Conservation (phyloP, 2,888 invertebrate genomes). For the Strigamia crassipes region DNA sequence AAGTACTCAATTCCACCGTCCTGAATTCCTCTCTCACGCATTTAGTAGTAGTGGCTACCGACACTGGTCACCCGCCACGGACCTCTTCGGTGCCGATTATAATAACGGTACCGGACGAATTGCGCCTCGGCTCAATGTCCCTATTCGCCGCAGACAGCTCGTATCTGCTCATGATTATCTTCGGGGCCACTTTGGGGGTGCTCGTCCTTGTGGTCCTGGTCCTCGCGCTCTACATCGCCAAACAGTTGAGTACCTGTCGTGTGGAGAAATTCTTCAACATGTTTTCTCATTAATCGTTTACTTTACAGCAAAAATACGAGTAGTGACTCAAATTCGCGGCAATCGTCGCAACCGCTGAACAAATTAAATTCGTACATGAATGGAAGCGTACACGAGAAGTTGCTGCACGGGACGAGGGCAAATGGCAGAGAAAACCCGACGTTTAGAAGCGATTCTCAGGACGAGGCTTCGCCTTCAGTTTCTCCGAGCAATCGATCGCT, state of each 20-base stretch:
- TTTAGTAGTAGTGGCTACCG: constrained; percentile 79
- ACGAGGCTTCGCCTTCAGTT: not conserved
- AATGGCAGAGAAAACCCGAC: constrained; percentile 53
- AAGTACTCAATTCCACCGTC: constrained; percentile 54
- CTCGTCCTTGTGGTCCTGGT: constrained; percentile 76
- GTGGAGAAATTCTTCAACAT: not conserved
- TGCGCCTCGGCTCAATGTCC: constrained; percentile 52
- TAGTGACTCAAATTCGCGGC: not conserved
- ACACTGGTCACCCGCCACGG: constrained; percentile 80
- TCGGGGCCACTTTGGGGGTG: constrained; percentile 73
- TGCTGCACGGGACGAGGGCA: constrained; percentile 45
- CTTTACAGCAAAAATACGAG: not conserved
- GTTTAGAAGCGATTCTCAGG: constrained; percentile 49
- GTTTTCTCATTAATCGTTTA: not conserved
- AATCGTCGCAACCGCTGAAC: constrained; percentile 49
- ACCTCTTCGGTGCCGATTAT: constrained; percentile 64
- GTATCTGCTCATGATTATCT: constrained; percentile 66
- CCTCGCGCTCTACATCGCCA: constrained; percentile 72
- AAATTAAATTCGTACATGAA: constrained; percentile 52
- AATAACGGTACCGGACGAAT: constrained; percentile 61
- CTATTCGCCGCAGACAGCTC: constrained; percentile 61
- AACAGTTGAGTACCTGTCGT: constrained; percentile 49
- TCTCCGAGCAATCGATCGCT: not conserved
- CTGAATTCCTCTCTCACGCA: constrained; percentile 68
- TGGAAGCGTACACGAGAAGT: constrained; percentile 49